Evolutionary conservation across 2,888 invertebrate species (phyloP).

Genomic region (Ectobius pallidus): DNA sequence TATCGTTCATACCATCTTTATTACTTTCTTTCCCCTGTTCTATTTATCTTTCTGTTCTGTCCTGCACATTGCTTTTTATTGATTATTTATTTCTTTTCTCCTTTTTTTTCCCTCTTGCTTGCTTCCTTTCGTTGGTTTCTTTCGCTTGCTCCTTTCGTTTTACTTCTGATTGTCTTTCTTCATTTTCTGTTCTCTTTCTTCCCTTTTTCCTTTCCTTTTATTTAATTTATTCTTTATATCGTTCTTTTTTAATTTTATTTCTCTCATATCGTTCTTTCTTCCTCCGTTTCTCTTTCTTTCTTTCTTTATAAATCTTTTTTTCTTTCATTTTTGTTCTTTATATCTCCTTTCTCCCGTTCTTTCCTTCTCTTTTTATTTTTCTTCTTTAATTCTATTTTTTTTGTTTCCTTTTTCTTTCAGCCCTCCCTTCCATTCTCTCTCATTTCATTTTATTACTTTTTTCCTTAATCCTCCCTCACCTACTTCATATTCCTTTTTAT

Average conservation of each 20-base stretch:
- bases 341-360: not conserved
- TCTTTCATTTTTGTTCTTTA: not conserved
- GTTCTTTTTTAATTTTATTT: too few relatives aligned
- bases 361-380: not conserved
- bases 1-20: too few relatives aligned
- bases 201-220: not conserved
- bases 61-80: too few relatives aligned
- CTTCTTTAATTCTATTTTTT: not conserved
- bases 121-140: not conserved
- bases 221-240: not conserved
- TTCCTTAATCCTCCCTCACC: not conserved
- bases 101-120: not conserved
- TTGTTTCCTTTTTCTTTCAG: not conserved
- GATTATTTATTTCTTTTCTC: not conserved
- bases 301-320: not conserved
- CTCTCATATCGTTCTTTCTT: too few relatives aligned
- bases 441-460: not conserved
- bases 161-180: not conserved
- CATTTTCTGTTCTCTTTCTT: not conserved
- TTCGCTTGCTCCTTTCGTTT: not conserved
- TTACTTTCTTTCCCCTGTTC: too few relatives aligned
- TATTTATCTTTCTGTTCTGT: too few relatives aligned
- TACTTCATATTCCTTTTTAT: not conserved
- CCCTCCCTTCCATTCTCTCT: not conserved
- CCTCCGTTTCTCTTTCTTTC: not conserved